These are phyloP conservation scores for Lepidurus arcticus DNA, from an alignment of 1,140 invertebrate species.

Conservation along the genomic window DNA sequence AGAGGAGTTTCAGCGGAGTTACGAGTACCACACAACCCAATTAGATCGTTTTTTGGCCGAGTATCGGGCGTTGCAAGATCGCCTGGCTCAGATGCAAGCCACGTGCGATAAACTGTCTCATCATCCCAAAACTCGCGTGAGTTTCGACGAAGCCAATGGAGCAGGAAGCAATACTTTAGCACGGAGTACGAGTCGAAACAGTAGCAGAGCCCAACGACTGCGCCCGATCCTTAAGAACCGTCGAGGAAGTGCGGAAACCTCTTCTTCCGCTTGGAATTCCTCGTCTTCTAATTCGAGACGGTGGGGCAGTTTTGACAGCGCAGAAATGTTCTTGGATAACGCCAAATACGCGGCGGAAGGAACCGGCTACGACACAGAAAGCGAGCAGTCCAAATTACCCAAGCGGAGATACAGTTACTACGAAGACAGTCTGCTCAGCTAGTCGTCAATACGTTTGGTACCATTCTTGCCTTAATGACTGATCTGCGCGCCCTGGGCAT, in stretches of 20 bases:
- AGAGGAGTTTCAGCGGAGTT: conserved; percentile 32
- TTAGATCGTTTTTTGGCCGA: conserved; percentile 32
- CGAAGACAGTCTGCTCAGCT: conserved; percentile 13
- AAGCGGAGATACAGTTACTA: conserved; percentile 22
- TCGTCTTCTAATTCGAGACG: neutral
- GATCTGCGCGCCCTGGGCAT: neutral
- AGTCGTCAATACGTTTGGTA: neutral
- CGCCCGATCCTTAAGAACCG: conserved; percentile 28
- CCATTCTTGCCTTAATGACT: neutral
- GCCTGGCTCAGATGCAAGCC: conserved; percentile 30
- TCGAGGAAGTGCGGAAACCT: neutral
- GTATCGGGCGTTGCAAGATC: conserved; percentile 29
- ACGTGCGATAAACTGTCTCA: conserved; percentile 24
- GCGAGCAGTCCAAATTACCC: neutral
- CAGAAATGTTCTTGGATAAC: neutral
- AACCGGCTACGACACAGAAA: neutral
- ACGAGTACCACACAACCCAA: conserved; percentile 31
- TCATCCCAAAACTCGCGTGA: conserved; percentile 4
- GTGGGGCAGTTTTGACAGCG: conserved; percentile 1
- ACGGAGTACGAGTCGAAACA: neutral
- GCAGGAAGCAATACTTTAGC: neutral
- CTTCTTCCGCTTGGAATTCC: neutral
- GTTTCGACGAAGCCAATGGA: conserved; percentile 23
- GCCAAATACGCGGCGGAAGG: neutral
- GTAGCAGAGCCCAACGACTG: neutral